phyloP scores from a whole-genome alignment of 2,797 vertebrate species.

The Dermochelys coriacea region DNA sequence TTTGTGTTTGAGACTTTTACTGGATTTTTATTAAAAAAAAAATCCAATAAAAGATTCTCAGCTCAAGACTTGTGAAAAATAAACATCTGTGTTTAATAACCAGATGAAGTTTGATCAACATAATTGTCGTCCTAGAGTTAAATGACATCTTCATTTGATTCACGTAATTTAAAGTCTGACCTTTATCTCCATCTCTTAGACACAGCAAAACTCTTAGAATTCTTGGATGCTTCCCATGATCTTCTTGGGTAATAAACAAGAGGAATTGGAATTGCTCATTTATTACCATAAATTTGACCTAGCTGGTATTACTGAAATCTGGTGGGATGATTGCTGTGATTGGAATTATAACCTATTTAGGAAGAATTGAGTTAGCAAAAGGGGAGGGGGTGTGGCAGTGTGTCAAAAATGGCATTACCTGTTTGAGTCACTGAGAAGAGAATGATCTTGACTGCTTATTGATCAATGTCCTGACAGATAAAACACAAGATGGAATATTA shows the following conservation, averaged over 20 bases:
- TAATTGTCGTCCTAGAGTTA: slow-evolving; percentile 66
- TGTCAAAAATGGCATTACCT: background rate
- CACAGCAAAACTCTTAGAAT: slow-evolving; percentile 24
- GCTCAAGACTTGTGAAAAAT: slow-evolving; percentile 33
- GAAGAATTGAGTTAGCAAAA: background rate
- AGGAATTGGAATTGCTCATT: background rate
- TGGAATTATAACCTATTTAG: background rate
- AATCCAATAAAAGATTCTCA: slow-evolving; percentile 33
- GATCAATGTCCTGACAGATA: background rate
- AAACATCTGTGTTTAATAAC: slow-evolving; percentile 60
- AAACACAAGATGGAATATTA: background rate
- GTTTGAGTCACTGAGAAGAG: background rate
- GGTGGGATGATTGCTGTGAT: background rate
- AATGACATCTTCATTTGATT: slow-evolving; percentile 69
- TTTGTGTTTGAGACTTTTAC: slow-evolving; percentile 29
- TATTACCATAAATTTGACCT: background rate
- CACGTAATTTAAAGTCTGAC: slow-evolving; percentile 60
- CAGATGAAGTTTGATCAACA: slow-evolving; percentile 58
- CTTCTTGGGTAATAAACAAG: background rate
- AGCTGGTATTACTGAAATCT: background rate
- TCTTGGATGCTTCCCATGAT: background rate
- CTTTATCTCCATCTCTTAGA: slow-evolving; percentile 1
- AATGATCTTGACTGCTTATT: background rate
- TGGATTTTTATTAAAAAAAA: slow-evolving; percentile 23
- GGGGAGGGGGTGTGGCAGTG: background rate